These are phyloP conservation scores for Glaucidium brasilianum DNA, from an alignment of 2,113 vertebrate genomes.

Conservation along the genomic window DNA sequence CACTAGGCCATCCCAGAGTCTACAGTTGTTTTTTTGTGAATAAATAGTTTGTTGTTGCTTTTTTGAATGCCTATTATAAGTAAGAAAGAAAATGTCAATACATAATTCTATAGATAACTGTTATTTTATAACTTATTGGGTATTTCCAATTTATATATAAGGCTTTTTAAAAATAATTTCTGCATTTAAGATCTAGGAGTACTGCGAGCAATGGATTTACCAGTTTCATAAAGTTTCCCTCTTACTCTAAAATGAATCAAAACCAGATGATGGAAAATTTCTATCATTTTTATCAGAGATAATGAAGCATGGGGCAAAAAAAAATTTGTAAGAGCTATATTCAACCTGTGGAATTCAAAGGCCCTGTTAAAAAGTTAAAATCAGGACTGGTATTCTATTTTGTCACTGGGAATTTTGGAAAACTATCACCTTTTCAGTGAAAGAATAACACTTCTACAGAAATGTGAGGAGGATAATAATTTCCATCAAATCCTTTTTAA, in stretches of 20 bases:
- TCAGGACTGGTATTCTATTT: background rate
- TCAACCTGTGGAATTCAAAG: background rate
- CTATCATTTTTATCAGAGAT: background rate
- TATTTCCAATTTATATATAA: background rate
- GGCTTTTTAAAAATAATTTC: background rate
- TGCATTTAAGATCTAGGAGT: background rate
- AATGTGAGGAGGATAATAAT: background rate
- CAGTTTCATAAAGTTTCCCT: background rate
- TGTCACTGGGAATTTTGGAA: background rate
- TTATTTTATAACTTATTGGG: background rate
- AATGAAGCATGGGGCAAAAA: background rate
- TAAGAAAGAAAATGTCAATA: background rate
- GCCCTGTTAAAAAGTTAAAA: background rate
- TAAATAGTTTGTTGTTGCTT: background rate
- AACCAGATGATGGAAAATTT: background rate
- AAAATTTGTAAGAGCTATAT: background rate
- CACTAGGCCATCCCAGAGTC: background rate
- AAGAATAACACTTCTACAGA: background rate
- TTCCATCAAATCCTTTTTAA: background rate
- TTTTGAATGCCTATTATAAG: background rate
- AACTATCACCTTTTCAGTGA: background rate
- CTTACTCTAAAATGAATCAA: background rate
- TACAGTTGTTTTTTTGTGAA: background rate
- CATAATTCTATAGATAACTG: background rate
- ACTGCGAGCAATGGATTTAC: background rate